Conservation (phyloP, 2,797 vertebrate genomes). For the Hippocampus kuda region DNA sequence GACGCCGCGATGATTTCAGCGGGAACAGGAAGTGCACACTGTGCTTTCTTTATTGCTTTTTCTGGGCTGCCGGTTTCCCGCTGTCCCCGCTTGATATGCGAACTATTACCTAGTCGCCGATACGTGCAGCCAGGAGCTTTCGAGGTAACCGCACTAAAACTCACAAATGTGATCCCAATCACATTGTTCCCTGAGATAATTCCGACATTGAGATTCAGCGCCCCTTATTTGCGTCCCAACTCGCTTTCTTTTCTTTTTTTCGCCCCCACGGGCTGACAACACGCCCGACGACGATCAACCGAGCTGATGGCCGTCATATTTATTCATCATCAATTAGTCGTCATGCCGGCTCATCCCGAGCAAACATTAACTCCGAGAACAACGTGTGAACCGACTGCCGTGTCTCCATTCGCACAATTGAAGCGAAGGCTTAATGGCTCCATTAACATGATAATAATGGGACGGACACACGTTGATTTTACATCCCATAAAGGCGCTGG, state of each 20-base stretch:
- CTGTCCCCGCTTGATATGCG: background rate
- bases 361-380: slow-evolving; percentile 14
- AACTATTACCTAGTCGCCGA: background rate
- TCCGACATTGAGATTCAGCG: slow-evolving; percentile 1
- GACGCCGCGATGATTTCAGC: background rate
- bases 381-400: background rate
- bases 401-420: background rate
- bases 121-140: background rate
- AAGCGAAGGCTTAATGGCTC: background rate
- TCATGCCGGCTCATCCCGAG: slow-evolving; percentile 30
- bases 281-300: background rate
- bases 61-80: background rate
- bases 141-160: background rate
- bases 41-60: slow-evolving; percentile 6
- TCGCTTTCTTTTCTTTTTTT: background rate
- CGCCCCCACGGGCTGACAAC: background rate
- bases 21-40: slow-evolving; percentile 5
- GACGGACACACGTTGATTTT: background rate
- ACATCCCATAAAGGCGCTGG: background rate
- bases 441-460: background rate
- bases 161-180: background rate
- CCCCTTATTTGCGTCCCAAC: background rate
- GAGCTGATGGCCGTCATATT: slow-evolving; percentile 29
- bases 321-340: slow-evolving; percentile 26
- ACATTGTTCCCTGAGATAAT: background rate